Base-by-base conservation (phyloP, 2,888 invertebrate species). In the Leuctra nigra region DNA sequence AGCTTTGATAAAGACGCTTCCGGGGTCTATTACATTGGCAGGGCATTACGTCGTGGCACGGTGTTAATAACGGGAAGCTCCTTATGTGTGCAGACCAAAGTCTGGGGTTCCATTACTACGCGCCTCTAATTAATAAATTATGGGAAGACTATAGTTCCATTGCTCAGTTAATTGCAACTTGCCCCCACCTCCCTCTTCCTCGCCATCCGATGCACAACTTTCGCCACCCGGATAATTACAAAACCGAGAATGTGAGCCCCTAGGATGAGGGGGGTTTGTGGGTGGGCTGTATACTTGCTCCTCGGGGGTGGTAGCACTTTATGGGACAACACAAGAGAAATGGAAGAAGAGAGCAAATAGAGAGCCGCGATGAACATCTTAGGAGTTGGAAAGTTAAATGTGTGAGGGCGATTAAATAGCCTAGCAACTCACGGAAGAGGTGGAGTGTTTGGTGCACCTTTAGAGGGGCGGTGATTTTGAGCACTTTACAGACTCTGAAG, bases 101-200 rank as follows among this genome's bases (percentile, higher is more conserved):
- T 35, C 36, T 54, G 18, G 41, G 39, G 39, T 24, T 48, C 46
- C 41, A 38, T 54, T 39, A 54, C 48, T 25, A 35, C 35, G 50
- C 46, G 54, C 54, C 57, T 35, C 48, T 54, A 54, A 57, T 57
- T 57, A 57, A 57, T 57, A 57, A 54, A 57, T 57, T 57, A 57
- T 54, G 54, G 25, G 39, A 11, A 47, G 48, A 29, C 41, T 25
- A 57, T 33, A 24, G 38, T 48, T 38, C 23, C 53, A 16, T 29
- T 48, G 48, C n/a, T 33, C 20, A 46, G 54, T 46, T 54, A 54
- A 54, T 54, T 46, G 54, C 24, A 35, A 39, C 16, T 46, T 54
- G 46, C 53, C 35, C 22, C 11, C 35, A 13, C 16, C 20, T 18
- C n/a, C 16, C 35, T 18, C n/a, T 13, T 23, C 39, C 33, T 16